phyloP scores from a whole-genome alignment of 2,797 vertebrate species.

The Graptemys geographica region DNA sequence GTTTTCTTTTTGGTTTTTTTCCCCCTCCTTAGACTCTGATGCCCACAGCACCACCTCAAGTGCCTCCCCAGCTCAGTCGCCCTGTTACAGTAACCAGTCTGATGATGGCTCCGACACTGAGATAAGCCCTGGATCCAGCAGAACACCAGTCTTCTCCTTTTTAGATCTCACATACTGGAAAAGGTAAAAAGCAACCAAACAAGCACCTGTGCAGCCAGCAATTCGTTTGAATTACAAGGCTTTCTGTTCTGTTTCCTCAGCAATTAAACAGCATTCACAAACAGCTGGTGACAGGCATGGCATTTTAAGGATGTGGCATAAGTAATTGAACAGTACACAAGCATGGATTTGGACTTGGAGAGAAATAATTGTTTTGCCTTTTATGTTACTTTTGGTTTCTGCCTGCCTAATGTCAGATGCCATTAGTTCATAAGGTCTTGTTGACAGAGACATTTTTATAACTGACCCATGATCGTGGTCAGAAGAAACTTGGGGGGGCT shows the following conservation, averaged over 20 bases:
- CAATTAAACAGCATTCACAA: slow-evolving; percentile 29
- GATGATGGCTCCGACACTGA: slow-evolving; percentile 96
- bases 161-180: slow-evolving; percentile 99
- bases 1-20: too few species aligned
- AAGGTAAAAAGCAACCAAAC: slow-evolving; percentile 83
- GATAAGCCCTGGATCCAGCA: slow-evolving; percentile 89
- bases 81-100: slow-evolving; percentile 97
- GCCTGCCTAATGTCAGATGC: neutral
- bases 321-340: slow-evolving; percentile 9
- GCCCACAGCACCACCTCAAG: slow-evolving; percentile 99
- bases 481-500: neutral
- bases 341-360: neutral
- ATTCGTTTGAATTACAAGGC: neutral
- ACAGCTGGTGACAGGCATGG: neutral
- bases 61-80: slow-evolving; percentile 95
- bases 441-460: neutral
- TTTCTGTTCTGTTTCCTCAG: neutral
- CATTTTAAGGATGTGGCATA: neutral
- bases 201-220: neutral
- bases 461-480: slow-evolving; percentile 11
- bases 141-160: slow-evolving; percentile 95
- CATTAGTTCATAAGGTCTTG: neutral
- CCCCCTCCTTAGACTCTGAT: slow-evolving; percentile 88
- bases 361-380: neutral
- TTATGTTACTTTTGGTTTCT: slow-evolving; percentile 1